phyloP scores from a whole-genome alignment of 64 coral and sea anemone genomes.

The Anthopleura sola region DNA sequence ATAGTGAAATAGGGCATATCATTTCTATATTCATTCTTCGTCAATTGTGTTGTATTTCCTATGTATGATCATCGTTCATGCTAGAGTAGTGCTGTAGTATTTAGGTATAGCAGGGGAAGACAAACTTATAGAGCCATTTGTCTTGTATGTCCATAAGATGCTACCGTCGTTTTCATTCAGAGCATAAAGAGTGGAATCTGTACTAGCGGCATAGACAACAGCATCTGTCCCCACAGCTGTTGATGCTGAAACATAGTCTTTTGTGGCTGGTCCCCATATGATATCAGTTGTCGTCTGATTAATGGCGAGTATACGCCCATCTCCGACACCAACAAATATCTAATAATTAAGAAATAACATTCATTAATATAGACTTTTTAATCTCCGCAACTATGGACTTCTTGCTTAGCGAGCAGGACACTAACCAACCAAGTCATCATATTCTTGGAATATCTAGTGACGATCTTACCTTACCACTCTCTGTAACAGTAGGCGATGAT shows the following conservation, averaged over 20 bases:
- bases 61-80: not conserved
- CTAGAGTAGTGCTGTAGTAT: slow-evolving; percentile 50
- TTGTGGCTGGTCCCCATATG: slow-evolving; percentile 71
- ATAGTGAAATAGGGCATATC: too few species aligned
- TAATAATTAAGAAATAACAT: not conserved
- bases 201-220: slow-evolving; percentile 71
- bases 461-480: slow-evolving; percentile 68
- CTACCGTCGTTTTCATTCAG: slow-evolving; percentile 66
- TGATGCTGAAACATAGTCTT: slow-evolving; percentile 64
- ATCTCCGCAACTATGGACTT: not conserved
- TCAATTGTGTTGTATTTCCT: too few species aligned
- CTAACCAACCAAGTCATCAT: too few species aligned
- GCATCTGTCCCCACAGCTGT: slow-evolving; percentile 55
- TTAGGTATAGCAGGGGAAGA: slow-evolving; percentile 59
- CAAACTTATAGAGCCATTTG: slow-evolving; percentile 49
- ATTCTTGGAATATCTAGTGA: not conserved
- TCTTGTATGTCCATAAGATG: slow-evolving; percentile 76
- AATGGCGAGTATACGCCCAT: slow-evolving; percentile 68
- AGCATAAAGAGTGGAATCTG: slow-evolving; percentile 69
- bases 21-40: too few species aligned
- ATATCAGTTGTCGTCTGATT: slow-evolving; percentile 53
- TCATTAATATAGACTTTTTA: too few species aligned
- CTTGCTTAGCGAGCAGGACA: too few species aligned
- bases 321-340: slow-evolving; percentile 86
- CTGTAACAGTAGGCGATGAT: slow-evolving; percentile 73